phyloP scores from a whole-genome alignment of 2,797 vertebrate genomes.

The Ibycter americanus region DNA sequence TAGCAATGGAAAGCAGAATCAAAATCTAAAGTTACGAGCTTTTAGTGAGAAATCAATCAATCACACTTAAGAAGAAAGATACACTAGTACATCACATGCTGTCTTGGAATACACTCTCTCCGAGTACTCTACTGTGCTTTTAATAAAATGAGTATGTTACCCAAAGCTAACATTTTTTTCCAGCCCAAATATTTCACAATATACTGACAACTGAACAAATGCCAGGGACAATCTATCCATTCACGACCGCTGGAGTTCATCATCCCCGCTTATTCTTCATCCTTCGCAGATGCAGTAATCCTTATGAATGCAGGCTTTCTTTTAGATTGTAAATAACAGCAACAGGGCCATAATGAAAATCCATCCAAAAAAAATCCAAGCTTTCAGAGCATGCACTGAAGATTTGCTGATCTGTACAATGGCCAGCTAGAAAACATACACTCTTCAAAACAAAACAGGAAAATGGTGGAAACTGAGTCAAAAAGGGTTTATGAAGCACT shows the following conservation, averaged over 20 bases:
- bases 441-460: background rate
- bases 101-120: background rate
- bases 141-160: background rate
- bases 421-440: background rate
- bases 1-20: background rate
- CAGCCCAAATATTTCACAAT: constrained; percentile 42
- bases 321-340: constrained; percentile 5
- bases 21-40: background rate
- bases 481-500: background rate
- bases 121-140: background rate
- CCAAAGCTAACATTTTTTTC: constrained; percentile 21
- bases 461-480: background rate
- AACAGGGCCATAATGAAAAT: background rate
- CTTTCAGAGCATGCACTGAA: background rate
- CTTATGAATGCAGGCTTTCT: constrained; percentile 73
- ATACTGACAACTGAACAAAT: constrained; percentile 44
- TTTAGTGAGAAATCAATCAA: background rate
- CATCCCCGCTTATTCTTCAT: constrained; percentile 60
- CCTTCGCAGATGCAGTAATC: constrained; percentile 63
- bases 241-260: constrained; percentile 66
- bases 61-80: background rate
- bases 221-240: constrained; percentile 57
- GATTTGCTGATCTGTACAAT: background rate
- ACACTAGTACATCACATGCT: background rate
- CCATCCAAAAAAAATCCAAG: constrained; percentile 16